Evolutionary conservation across 2,888 invertebrate species (phyloP), one percentile per base, ranked within the genome.

Genomic region (Dynastes hyllus): DNA sequence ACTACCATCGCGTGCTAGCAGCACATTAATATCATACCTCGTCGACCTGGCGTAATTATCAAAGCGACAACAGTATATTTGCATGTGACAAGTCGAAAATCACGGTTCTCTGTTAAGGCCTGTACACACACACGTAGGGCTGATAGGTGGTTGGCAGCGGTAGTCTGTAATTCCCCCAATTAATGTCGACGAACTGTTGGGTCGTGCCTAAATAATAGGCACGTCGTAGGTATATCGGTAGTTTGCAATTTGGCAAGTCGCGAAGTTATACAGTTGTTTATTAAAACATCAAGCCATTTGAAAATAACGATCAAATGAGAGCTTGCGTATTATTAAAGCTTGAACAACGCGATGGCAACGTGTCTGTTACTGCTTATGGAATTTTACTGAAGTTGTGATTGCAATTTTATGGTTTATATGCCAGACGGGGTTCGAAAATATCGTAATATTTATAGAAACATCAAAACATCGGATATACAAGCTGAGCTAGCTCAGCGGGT

Each of bases 41-140:
- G 50, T 51, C 16, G 22, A 22, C 29, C 55, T 45, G 9, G 16
- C n/a, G 11, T 53, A 73, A 73, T 73, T 73, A 61, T 55, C 45
- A 22, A 29, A 29, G 50, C 45, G 73, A 75, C 61, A 75, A 61
- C 73, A 50, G 61, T 16, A 50, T 29, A 75, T 75, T 61, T 75
- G 73, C 61, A 61, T 75, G 73, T 75, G 73, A 73, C 73, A 73
- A 73, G 58, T 40, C 22, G 51, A 69, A 51, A 69, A 63, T 63
- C 63, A 63, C 63, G 27, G 63, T 32, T n/a, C 63, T 4, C 27
- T 29, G 4, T 22, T 32, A 11, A 27, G 9, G 27, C 32, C 27
- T 22, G 22, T 53, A 53, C 55, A 55, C 9, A 55, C 4, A 40
- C 16, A 55, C 55, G 55, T 6, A n/a, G 2, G 16, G 22, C 4